Evolutionary conservation across 2,888 invertebrate species (phyloP).

Genomic region (Buathra laborator): DNA sequence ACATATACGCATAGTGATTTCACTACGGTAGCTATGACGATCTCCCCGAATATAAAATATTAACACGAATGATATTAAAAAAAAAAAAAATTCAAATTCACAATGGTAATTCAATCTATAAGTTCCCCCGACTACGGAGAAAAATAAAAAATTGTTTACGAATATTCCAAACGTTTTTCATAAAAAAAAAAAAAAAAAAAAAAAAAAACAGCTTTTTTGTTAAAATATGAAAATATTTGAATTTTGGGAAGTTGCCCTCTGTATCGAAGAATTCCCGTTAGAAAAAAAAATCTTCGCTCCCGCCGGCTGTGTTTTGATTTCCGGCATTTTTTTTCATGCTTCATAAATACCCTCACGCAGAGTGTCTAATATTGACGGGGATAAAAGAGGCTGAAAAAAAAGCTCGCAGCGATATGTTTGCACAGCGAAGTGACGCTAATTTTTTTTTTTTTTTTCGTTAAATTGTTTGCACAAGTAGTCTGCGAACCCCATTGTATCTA

Average conservation of each 20-base stretch:
- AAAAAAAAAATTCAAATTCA: neutral
- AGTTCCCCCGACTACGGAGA: too few relatives aligned
- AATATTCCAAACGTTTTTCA: too few relatives aligned
- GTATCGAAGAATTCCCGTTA: neutral
- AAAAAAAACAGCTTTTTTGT: neutral
- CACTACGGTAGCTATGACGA: neutral
- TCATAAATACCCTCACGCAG: neutral
- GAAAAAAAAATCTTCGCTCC: neutral
- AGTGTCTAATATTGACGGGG: slow-evolving; percentile 14
- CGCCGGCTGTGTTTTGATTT: slow-evolving; percentile 63
- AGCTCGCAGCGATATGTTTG: slow-evolving; percentile 52
- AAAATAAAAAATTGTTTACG: too few relatives aligned
- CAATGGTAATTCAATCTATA: too few relatives aligned
- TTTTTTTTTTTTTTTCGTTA: slow-evolving; percentile 55
- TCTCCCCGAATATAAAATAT: neutral
- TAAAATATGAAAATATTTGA: neutral
- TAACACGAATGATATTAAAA: neutral
- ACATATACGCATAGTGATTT: slow-evolving; percentile 29
- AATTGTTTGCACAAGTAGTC: slow-evolving; percentile 55
- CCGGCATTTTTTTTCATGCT: slow-evolving; percentile 28
- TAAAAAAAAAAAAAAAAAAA: neutral
- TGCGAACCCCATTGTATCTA: neutral
- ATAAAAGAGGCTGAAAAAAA: slow-evolving; percentile 27
- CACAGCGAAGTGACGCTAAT: slow-evolving; percentile 61
- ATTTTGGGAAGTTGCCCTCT: too few relatives aligned